phyloP scores from a whole-genome alignment of 1,140 invertebrate species.

The Anoplophora glabripennis region DNA sequence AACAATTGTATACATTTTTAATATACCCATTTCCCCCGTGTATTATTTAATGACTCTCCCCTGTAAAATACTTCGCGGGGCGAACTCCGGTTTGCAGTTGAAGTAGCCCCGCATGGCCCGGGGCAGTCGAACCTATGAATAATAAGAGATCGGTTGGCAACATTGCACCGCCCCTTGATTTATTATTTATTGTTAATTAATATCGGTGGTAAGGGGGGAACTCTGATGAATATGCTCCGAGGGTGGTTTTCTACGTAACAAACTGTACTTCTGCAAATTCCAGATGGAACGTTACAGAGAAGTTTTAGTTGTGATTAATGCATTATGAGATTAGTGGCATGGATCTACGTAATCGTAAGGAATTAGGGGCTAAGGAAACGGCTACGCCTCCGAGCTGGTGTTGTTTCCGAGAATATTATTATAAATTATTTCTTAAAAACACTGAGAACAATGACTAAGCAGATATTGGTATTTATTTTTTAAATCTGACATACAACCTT shows the following conservation, averaged over 20 bases:
- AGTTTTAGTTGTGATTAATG: constrained; percentile 5
- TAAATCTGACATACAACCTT: no score
- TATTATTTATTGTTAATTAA: neutral
- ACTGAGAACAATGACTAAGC: no score
- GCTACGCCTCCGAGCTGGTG: no score
- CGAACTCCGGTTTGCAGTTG: neutral
- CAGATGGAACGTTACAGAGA: neutral
- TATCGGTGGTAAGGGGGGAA: neutral
- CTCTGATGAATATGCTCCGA: neutral
- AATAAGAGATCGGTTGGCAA: constrained; percentile 8
- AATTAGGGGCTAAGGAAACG: no score
- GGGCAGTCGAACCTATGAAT: constrained; percentile 6
- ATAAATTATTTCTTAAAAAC: no score
- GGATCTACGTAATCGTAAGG: no score
- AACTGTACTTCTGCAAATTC: neutral
- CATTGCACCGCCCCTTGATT: neutral
- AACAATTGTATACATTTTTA: no score
- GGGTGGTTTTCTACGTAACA: constrained; percentile 1
- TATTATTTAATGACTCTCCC: no score
- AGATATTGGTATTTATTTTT: no score
- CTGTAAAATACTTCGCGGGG: neutral
- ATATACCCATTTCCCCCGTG: no score
- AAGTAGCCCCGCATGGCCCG: neutral
- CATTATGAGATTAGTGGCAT: neutral
- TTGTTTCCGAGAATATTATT: no score